These are phyloP conservation scores for Gortyna flavago DNA, from an alignment of 2,888 invertebrate species.

Conservation along the genomic window DNA sequence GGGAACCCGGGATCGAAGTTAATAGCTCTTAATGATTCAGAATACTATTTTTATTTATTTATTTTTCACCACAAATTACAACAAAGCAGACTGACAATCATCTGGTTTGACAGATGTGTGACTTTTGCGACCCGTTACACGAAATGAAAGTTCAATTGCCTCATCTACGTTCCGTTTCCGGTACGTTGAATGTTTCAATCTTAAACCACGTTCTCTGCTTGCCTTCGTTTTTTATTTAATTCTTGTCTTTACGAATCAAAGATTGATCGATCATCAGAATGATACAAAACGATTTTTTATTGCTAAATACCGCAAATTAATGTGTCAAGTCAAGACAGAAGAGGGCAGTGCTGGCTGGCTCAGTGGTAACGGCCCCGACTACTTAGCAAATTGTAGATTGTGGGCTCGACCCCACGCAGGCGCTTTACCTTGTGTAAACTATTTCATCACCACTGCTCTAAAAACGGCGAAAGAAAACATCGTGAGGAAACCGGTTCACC, in stretches of 20 bases:
- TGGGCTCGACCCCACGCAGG: too few species aligned
- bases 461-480: too few species aligned
- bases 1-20: constrained; percentile 57
- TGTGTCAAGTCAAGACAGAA: not conserved
- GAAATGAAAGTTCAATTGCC: constrained; percentile 29
- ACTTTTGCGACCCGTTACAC: constrained; percentile 61
- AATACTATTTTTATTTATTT: constrained; percentile 76
- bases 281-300: not conserved
- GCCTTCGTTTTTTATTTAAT: not conserved
- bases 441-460: too few species aligned
- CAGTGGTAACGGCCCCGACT: too few species aligned
- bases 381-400: too few species aligned
- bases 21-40: constrained; percentile 64
- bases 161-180: constrained; percentile 27
- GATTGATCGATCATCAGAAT: not conserved
- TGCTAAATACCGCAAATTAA: not conserved
- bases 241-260: not conserved
- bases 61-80: constrained; percentile 72
- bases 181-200: not conserved
- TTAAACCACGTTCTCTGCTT: not conserved
- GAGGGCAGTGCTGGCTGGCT: too few species aligned
- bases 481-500: too few species aligned
- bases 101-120: constrained; percentile 68
- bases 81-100: constrained; percentile 72
- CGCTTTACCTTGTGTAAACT: too few species aligned